A percentile compares a stretch with the other conserved stretches of the same genome.
These are phyloP conservation scores for Cettia cetti DNA, from an alignment of 2,113 vertebrate species.

Conservation along the genomic window DNA sequence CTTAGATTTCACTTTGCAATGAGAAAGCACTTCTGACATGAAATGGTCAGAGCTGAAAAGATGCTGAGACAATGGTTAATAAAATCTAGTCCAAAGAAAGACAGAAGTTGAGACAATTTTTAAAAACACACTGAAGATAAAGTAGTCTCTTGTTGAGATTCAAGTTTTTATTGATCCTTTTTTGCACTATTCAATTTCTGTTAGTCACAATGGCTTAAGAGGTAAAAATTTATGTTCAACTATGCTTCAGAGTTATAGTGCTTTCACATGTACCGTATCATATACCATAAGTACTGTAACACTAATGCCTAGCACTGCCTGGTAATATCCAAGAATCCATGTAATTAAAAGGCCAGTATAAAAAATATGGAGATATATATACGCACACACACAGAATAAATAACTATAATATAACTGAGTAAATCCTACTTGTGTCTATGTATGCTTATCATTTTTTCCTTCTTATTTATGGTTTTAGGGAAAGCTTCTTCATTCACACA, in stretches of 20 bases:
- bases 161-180: not conserved
- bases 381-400: not conserved
- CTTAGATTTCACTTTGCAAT: not conserved
- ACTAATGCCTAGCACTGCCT: not conserved
- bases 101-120: not conserved
- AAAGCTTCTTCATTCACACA: not conserved
- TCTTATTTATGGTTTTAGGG: not conserved
- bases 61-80: not conserved
- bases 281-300: not conserved
- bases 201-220: not conserved
- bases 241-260: not conserved
- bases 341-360: not conserved
- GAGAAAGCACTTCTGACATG: not conserved
- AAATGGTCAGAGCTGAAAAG: not conserved
- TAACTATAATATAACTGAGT: not conserved
- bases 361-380: not conserved
- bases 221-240: not conserved
- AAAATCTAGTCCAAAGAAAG: not conserved
- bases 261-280: not conserved
- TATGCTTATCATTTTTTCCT: not conserved
- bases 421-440: not conserved
- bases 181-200: not conserved
- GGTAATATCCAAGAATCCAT: not conserved
- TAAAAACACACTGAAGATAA: not conserved
- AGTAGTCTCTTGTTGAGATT: not conserved